Conservation (phyloP, 2,888 invertebrate species). For the Oscheius sp. region DNA sequence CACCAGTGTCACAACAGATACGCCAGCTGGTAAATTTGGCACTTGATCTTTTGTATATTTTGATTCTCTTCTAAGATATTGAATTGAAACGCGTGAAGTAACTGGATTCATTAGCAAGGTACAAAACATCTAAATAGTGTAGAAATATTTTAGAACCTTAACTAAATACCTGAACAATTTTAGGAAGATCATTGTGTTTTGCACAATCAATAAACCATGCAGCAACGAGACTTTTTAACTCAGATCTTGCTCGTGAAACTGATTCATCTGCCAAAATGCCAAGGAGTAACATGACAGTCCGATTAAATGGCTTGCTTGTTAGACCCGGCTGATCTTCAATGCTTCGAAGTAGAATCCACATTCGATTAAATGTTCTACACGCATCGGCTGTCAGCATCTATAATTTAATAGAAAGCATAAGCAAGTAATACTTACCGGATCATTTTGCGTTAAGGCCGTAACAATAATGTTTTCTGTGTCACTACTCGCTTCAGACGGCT, state of each 20-base stretch:
- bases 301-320: slow-evolving; percentile 59
- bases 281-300: slow-evolving; percentile 66
- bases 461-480: slow-evolving; percentile 66
- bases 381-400: slow-evolving; percentile 57
- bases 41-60: slow-evolving; percentile 53
- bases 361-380: slow-evolving; percentile 60
- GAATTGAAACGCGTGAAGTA: slow-evolving; percentile 83
- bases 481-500: slow-evolving; percentile 75
- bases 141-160: background rate
- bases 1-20: slow-evolving; percentile 56
- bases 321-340: slow-evolving; percentile 42
- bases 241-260: slow-evolving; percentile 49
- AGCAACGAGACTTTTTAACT: slow-evolving; percentile 75
- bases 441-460: slow-evolving; percentile 52
- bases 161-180: slow-evolving; percentile 77
- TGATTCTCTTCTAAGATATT: slow-evolving; percentile 68
- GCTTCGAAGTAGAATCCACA: slow-evolving; percentile 63
- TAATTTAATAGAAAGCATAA: too few relatives aligned
- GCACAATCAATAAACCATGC: slow-evolving; percentile 81
- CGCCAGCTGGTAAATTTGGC: slow-evolving; percentile 50
- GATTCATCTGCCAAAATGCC: slow-evolving; percentile 67
- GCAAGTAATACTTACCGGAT: slow-evolving; percentile 46
- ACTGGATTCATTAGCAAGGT: slow-evolving; percentile 81
- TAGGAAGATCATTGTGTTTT: slow-evolving; percentile 81
- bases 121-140: slow-evolving; percentile 60